Conservation (phyloP, 2,888 invertebrate species). For the Hypercompe scribonia region DNA sequence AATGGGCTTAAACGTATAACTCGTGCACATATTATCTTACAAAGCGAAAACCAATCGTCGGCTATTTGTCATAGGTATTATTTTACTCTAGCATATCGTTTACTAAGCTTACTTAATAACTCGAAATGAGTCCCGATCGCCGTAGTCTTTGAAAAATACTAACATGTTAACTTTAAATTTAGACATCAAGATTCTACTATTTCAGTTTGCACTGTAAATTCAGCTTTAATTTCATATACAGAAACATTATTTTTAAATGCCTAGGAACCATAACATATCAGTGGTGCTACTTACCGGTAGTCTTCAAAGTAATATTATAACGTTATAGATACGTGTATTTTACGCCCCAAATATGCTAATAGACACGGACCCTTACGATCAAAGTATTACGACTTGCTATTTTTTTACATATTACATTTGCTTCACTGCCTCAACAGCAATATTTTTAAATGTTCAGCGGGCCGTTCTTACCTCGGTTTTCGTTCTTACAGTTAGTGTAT, state of each 20-base stretch:
- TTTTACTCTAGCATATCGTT: not conserved
- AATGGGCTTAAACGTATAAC: not conserved
- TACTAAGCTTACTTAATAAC: not conserved
- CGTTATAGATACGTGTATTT: not conserved
- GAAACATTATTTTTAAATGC: no score
- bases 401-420: not conserved
- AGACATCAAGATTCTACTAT: not conserved
- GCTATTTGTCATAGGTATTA: not conserved
- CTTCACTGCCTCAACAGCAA: not conserved
- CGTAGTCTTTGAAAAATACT: not conserved
- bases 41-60: not conserved
- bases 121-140: not conserved
- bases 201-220: not conserved
- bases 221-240: not conserved
- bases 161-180: not conserved
- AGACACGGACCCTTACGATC: not conserved
- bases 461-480: slow-evolving; percentile 9
- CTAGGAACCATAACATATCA: not conserved
- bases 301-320: not conserved
- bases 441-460: slow-evolving; percentile 8
- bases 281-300: not conserved
- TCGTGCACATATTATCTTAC: not conserved
- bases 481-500: slow-evolving; percentile 17
- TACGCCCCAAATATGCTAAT: not conserved
- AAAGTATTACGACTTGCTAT: not conserved